Evolutionary conservation across 64 coral and sea anemone genomes (phyloP), one percentile per base, ranked within the genome.

Genomic region (Dendronephthya gigantea): DNA sequence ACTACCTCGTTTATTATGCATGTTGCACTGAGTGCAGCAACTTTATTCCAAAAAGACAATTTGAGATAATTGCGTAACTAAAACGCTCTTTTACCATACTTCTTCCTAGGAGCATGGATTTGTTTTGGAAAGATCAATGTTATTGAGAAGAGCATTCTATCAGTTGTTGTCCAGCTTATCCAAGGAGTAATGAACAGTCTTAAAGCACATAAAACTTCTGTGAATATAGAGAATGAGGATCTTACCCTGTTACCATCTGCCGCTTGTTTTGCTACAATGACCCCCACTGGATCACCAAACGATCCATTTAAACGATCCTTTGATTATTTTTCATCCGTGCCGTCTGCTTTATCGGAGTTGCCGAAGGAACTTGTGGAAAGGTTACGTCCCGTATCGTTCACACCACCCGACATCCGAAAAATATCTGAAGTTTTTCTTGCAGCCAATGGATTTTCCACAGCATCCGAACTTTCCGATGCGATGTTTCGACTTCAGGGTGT

Each of bases 241-340:
- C 74, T 93, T 27, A 9, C 88, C 13, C 47, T 98, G 22, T 29
- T 82, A 14, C 23, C 92, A 33, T 35, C 88, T 13, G 95, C 86
- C 13, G 95, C 91, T 4, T 92, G 92, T 86, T 98, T 98, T 86
- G 92, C 75, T 37, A 98, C 95, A 35, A 85, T 98, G n/a, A 89
- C 85, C 48, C 85, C 49, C 84, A 82, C 5, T 84, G 33, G 31
- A 35, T 82, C 32, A 65, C 28, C 25, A 68, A 72, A 45, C 83
- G n/a, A 15, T 51, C 68, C 32, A 48, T 10, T 70, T 72, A 90
- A 40, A 68, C 87, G 83, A 10, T 93, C 86, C 7, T 82, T 93
- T 28, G 92, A 92, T 16, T 98, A 89, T 84, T 98, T 93, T 83
- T 86, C 92, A 7, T 90, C 95, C 35, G 93, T 87, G 33, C 87